A percentile compares a stretch with the other conserved stretches of the same genome.
Conservation (phyloP, 2,888 invertebrate genomes). For the Nomada ruficornis region DNA sequence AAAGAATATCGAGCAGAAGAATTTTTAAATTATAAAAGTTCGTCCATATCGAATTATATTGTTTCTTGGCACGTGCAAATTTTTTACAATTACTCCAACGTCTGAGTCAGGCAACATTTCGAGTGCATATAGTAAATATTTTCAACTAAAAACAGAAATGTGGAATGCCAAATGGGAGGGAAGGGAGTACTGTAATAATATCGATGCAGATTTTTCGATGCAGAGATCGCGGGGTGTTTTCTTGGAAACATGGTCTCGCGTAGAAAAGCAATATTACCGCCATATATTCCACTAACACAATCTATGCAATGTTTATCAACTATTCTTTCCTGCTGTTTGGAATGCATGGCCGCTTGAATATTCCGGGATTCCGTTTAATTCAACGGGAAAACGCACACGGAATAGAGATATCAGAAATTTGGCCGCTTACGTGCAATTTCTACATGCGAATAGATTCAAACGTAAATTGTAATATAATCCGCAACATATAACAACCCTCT, state of each 20-base stretch:
- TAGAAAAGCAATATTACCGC: not conserved
- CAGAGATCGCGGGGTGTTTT: not conserved
- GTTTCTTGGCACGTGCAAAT: too few species aligned
- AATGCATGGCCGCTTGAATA: slow-evolving; percentile 39
- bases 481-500: slow-evolving; percentile 43
- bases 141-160: not conserved
- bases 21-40: too few species aligned
- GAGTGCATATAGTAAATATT: too few species aligned
- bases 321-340: slow-evolving; percentile 30
- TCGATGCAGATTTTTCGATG: not conserved
- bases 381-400: slow-evolving; percentile 30
- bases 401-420: slow-evolving; percentile 52
- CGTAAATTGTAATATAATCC: slow-evolving; percentile 70
- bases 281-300: not conserved
- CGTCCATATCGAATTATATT: too few species aligned
- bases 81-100: too few species aligned
- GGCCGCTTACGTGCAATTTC: slow-evolving; percentile 23
- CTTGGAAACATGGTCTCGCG: not conserved
- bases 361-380: slow-evolving; percentile 39
- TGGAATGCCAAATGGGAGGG: not conserved
- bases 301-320: slow-evolving; percentile 33
- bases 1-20: too few species aligned
- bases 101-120: too few species aligned
- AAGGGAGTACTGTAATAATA: not conserved
- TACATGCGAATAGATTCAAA: slow-evolving; percentile 48